These are phyloP conservation scores for Torymus tubicola DNA, from an alignment of 2,888 invertebrate species.

Conservation along the genomic window DNA sequence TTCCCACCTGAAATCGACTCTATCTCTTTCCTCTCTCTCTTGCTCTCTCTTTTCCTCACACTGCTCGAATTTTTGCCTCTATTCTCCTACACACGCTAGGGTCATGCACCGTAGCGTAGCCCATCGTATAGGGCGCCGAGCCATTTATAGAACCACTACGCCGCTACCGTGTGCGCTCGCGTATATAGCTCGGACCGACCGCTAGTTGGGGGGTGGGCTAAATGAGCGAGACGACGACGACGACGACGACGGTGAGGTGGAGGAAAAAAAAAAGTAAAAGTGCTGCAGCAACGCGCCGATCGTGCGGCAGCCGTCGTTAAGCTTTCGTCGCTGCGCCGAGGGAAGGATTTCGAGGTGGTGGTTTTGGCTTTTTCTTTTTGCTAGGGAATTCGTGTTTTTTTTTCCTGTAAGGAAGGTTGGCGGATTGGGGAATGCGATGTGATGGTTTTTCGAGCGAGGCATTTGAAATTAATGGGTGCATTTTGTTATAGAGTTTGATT, in stretches of 20 bases:
- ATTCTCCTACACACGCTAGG: no score
- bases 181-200: background rate
- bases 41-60: background rate
- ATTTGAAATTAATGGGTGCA: no score
- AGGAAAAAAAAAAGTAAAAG: constrained; percentile 16
- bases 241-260: background rate
- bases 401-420: no score
- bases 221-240: background rate
- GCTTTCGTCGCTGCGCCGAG: background rate
- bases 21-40: background rate
- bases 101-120: no score
- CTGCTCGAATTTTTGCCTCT: no score
- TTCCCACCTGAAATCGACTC: background rate
- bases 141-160: constrained; percentile 23
- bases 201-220: constrained; percentile 1
- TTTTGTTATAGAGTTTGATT: no score
- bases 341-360: background rate
- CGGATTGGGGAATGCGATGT: no score
- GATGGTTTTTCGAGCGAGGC: no score
- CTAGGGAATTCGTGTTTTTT: no score
- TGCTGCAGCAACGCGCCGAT: constrained; percentile 10
- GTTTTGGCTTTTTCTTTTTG: no score
- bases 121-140: background rate
- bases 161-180: background rate
- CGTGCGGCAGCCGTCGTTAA: background rate